These are phyloP conservation scores for Oligia latruncula DNA, from an alignment of 2,888 invertebrate species.

Conservation along the genomic window DNA sequence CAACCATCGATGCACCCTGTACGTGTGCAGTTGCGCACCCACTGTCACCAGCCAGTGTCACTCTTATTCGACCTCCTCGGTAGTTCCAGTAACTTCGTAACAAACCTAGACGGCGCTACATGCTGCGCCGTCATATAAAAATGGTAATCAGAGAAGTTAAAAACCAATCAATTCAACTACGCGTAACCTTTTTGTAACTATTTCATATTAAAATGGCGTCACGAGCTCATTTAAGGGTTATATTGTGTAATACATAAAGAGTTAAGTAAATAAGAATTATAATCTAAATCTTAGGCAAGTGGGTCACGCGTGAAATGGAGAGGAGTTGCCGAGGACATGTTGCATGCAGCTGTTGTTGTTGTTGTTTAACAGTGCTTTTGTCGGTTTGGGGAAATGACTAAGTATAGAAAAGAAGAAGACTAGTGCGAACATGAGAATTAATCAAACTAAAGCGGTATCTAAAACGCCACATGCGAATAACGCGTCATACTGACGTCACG, in stretches of 20 bases:
- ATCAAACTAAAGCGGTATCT: too few relatives aligned
- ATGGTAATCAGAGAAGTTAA: conserved; percentile 10
- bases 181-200: conserved; percentile 40
- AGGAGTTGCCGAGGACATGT: conserved; percentile 70
- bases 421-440: background rate
- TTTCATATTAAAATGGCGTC: conserved; percentile 54
- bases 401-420: background rate
- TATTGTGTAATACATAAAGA: conserved; percentile 62
- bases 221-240: conserved; percentile 57
- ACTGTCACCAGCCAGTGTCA: too few relatives aligned
- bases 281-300: conserved; percentile 73
- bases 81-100: too few relatives aligned
- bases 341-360: conserved; percentile 54
- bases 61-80: too few relatives aligned
- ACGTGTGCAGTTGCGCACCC: too few relatives aligned
- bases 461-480: too few relatives aligned
- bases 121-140: background rate
- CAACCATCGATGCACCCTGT: too few relatives aligned
- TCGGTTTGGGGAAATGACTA: background rate
- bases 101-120: background rate
- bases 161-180: conserved; percentile 48
- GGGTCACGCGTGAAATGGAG: conserved; percentile 65
- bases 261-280: conserved; percentile 73
- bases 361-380: background rate
- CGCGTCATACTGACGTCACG: too few relatives aligned